Evolutionary conservation across 2,113 vertebrate genomes (phyloP).

Genomic region (Silurus glanis): DNA sequence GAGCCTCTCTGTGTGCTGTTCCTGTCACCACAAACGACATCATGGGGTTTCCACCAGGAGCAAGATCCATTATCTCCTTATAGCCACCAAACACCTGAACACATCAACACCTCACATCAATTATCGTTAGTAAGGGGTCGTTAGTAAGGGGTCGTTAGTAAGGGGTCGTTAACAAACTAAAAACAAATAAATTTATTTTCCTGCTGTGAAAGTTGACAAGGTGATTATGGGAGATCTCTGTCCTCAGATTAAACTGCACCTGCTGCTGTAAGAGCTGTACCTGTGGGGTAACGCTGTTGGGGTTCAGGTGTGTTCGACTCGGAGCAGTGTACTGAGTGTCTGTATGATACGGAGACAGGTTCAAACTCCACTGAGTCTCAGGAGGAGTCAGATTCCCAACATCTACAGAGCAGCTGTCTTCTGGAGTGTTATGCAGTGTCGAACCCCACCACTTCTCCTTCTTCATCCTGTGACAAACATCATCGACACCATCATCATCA

Average conservation of each 20-base stretch:
- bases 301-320: constrained; percentile 11
- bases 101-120: not conserved
- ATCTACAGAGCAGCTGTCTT: not conserved
- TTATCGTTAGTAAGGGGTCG: not conserved
- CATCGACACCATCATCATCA: not conserved
- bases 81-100: constrained; percentile 39
- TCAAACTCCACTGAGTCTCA: not conserved
- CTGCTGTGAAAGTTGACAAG: not conserved
- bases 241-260: not conserved
- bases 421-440: not conserved
- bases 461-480: constrained; percentile 45
- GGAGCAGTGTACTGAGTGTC: not conserved
- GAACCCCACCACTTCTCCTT: constrained; percentile 44
- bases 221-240: not conserved
- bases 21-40: constrained; percentile 54
- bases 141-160: not conserved
- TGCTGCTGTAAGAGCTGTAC: not conserved
- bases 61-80: constrained; percentile 41
- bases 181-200: not conserved
- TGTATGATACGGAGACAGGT: not conserved
- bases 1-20: constrained; percentile 45
- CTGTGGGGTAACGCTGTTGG: not conserved
- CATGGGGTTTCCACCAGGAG: constrained; percentile 54
- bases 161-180: not conserved
- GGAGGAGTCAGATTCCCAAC: not conserved